Evolutionary conservation across 2,113 vertebrate species (phyloP).

Genomic region (Cyanoramphus novaezelandiae): DNA sequence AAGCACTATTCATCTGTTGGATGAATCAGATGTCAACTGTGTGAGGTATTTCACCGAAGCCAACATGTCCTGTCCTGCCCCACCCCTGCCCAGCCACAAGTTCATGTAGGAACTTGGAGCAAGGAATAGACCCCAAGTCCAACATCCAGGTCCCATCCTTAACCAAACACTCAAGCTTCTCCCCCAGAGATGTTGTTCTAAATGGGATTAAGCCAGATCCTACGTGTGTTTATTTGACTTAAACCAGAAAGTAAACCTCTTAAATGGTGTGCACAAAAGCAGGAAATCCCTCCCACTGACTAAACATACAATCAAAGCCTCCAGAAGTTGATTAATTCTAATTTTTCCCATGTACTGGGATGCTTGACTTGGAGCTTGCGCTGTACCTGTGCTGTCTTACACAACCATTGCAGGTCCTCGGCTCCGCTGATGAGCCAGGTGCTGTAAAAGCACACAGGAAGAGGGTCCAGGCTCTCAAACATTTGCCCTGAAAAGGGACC

Average conservation of each 20-base stretch:
- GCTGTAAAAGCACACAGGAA: not conserved
- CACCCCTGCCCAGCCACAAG: not conserved
- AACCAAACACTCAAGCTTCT: slow-evolving; percentile 46
- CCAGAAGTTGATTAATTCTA: not conserved
- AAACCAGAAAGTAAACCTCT: slow-evolving; percentile 39
- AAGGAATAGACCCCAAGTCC: not conserved
- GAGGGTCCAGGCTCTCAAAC: not conserved
- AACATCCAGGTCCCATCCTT: slow-evolving; percentile 26
- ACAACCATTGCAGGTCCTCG: not conserved
- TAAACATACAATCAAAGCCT: slow-evolving; percentile 48
- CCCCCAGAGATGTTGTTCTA: not conserved
- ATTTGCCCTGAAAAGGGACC: not conserved
- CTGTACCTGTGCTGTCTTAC: not conserved
- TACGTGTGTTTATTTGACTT: slow-evolving; percentile 48
- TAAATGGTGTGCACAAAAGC: not conserved
- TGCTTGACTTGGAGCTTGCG: not conserved
- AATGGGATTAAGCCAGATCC: slow-evolving; percentile 26
- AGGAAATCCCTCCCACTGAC: slow-evolving; percentile 58
- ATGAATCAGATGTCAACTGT: not conserved
- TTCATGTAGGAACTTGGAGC: not conserved
- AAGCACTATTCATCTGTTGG: not conserved
- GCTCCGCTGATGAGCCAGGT: not conserved
- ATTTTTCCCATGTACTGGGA: slow-evolving; percentile 8
- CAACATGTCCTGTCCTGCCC: slow-evolving; percentile 21
- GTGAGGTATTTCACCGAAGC: not conserved